phyloP scores from a whole-genome alignment of 2,797 vertebrate genomes.

The Caiman crocodilus region DNA sequence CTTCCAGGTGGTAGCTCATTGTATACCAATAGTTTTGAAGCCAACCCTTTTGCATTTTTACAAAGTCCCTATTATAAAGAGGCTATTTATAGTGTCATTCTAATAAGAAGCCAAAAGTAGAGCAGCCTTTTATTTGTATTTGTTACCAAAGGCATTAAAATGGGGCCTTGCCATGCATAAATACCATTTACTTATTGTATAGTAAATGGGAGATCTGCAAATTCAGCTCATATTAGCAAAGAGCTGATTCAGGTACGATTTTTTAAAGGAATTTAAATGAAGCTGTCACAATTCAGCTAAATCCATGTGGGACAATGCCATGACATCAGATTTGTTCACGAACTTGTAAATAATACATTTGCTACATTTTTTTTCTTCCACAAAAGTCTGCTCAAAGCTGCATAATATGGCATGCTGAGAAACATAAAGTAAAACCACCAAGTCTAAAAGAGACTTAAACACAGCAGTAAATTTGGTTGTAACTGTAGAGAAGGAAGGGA shows the following conservation, averaged over 20 bases:
- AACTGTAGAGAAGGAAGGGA: not conserved
- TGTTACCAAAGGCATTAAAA: not conserved
- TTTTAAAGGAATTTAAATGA: slow-evolving; percentile 49
- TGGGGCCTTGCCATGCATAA: slow-evolving; percentile 17
- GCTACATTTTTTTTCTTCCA: not conserved
- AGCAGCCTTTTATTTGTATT: slow-evolving; percentile 67
- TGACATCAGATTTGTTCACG: slow-evolving; percentile 47
- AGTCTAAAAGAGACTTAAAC: not conserved
- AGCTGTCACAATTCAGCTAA: slow-evolving; percentile 51
- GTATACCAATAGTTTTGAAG: slow-evolving; percentile 38
- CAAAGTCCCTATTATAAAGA: slow-evolving; percentile 56
- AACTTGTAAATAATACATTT: not conserved
- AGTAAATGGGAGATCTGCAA: slow-evolving; percentile 16
- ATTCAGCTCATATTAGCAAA: slow-evolving; percentile 19
- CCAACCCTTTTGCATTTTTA: slow-evolving; percentile 6
- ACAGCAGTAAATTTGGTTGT: not conserved
- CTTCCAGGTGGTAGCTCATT: slow-evolving; percentile 61
- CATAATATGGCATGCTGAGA: not conserved
- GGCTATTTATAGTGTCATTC: slow-evolving; percentile 60
- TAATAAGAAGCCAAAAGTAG: slow-evolving; percentile 57
- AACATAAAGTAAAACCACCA: not conserved
- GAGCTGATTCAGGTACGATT: slow-evolving; percentile 38
- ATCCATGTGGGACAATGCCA: not conserved
- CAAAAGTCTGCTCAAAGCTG: not conserved
- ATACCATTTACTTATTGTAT: slow-evolving; percentile 31